Evolutionary conservation across 2,113 vertebrate species (phyloP), one percentile per base, ranked within the genome.

Genomic region (Hippocampus zosterae): DNA sequence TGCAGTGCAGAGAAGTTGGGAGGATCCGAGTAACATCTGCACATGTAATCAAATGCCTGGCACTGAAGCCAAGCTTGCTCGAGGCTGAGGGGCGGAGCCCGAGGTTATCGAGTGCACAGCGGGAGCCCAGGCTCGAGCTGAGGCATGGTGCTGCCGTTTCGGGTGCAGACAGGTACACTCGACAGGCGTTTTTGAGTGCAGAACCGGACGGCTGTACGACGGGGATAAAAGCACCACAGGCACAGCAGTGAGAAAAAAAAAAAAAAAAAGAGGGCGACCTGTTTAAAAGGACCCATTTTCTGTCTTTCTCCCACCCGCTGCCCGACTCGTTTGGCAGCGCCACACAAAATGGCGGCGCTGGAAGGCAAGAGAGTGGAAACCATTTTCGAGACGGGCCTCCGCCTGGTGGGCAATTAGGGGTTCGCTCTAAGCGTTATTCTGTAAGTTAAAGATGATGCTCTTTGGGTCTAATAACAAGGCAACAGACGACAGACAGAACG

Each of bases 21-120:
- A 80, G 85, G 73, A 80, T 71, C 83, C 81, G 77, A 82, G 79
- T 81, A 82, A 87, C 87, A 90, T 90, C 87, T 91, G 90, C 74
- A 81, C 82, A 77, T 85, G 87, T 85, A 90, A 89, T 89, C 78
- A 79, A 87, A 91, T 71, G 80, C 83, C 75, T 81, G 85, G 78
- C 71, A 68, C 84, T 65, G 56, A 69, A 84, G 81, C 78, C 15
- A 41, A 64, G 62, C 62, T 64, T 44, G 48, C 61, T 73, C 78
- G 78, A 73, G 76, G 71, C 75, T 65, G 59, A 44, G 62, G 76
- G 85, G 84, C 44, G 80, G 67, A 68, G 78, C 72, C 25, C 2
- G 80, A 80, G 82, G 81, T 87, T 68, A 84, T 61, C 33, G 19
- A 77, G 76, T 78, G 68, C 72, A 74, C 60, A 62, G 67, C 66